Evolutionary conservation across 2,797 vertebrate species (phyloP), one percentile per base, ranked within the genome.

Genomic region (Urophycis tenuis): DNA sequence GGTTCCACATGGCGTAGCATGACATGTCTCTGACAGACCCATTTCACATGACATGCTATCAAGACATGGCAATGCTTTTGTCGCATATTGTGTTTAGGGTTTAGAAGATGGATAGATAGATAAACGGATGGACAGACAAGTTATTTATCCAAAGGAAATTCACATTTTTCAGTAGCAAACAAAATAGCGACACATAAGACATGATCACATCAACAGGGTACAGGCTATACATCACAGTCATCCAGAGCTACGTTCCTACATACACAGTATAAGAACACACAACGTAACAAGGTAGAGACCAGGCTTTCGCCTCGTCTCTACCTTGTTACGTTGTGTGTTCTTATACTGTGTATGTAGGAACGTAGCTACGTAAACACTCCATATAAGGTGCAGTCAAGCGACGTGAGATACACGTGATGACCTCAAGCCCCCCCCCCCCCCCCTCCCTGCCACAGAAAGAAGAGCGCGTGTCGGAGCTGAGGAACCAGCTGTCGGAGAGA

Each of bases 391-490:
- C 25, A n/a, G 60, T 29, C n/a, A 64, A n/a, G 11, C 29, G 9
- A 64, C 3, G 60, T 29, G 2, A 64, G 60, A 60, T 8, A 60
- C 49, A 9, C n/a, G n/a, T n/a, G n/a, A n/a, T 11, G 36, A 39
- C 36, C 36, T 39, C 10, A 11, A 39, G 14, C 36, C 36, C 36
- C 10, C 10, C 39, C 39, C 15, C 33, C 15, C 0, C n/a, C n/a
- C 3, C 83, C 74, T 78, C 19, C 76, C 35, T 30, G 34, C 60
- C 29, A 60, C 91, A 97, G 96, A 97, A 96, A 85, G 95, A 96
- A 80, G 96, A 96, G 71, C 92, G 95, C 0, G 95, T 97, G 25
- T 95, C 95, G 0, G 96, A 97, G 87, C 93, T 96, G n/a, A 93
- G 95, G 25, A 95, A 95, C 77, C 95, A 96, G 86, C 92, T 96